phyloP scores from a whole-genome alignment of 1,140 invertebrate species.

The Stegodyphus dumicola region DNA sequence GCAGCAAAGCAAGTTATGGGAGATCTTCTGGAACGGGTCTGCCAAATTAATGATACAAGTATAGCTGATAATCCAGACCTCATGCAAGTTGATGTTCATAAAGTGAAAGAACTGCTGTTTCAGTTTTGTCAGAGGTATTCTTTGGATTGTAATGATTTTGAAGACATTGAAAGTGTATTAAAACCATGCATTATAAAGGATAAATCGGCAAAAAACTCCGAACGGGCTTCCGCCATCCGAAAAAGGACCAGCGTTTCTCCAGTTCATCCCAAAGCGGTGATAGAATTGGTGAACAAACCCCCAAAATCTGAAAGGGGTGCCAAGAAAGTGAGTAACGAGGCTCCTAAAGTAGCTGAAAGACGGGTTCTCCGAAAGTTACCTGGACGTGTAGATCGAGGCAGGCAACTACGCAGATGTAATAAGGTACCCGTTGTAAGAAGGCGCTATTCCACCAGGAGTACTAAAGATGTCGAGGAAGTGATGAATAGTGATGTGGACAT shows the following conservation, averaged over 20 bases:
- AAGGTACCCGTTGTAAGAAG: slow-evolving; percentile 29
- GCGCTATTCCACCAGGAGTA: slow-evolving; percentile 35
- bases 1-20: slow-evolving; percentile 23
- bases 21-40: slow-evolving; percentile 21
- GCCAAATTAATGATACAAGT: slow-evolving; percentile 6
- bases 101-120: slow-evolving; percentile 29
- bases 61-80: slow-evolving; percentile 15
- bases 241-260: slow-evolving; percentile 37
- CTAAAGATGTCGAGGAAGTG: slow-evolving; percentile 5
- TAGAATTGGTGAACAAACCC: not conserved
- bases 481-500: slow-evolving; percentile 21
- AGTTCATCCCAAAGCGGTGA: not conserved
- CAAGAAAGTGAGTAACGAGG: slow-evolving; percentile 14
- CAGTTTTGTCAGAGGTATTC: slow-evolving; percentile 39
- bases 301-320: slow-evolving; percentile 20
- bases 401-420: slow-evolving; percentile 5
- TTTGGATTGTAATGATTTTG: slow-evolving; percentile 50
- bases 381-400: slow-evolving; percentile 5
- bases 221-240: slow-evolving; percentile 59
- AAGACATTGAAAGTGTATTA: slow-evolving; percentile 22
- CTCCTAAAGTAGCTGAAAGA: not conserved
- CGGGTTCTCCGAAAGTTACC: slow-evolving; percentile 34
- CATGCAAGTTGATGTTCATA: slow-evolving; percentile 9
- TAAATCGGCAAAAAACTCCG: slow-evolving; percentile 48
- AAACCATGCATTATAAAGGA: slow-evolving; percentile 22